Base-by-base conservation (phyloP, 2,888 invertebrate species). In the Drosophila monieri region DNA sequence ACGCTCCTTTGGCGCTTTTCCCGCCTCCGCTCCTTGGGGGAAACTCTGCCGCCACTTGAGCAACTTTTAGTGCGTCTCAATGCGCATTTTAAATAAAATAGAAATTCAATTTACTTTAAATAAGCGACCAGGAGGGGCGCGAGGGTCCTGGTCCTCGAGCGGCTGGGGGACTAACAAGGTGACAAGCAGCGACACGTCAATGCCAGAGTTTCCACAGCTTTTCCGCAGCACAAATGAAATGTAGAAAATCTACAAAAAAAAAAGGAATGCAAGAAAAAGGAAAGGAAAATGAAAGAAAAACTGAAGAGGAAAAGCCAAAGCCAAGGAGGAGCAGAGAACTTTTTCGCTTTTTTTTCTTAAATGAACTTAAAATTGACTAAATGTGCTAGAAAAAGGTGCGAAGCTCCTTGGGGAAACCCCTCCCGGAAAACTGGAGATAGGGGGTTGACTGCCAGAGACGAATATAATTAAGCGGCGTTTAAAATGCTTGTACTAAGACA, bases 51-150 rank as follows among this genome's bases (percentile, higher is more conserved):
- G 80, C 64, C 86, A 80, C 80, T 83, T 88, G 85, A 75, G 75
- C 54, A 85, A 83, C 86, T 83, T 83, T 88, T 83, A 83, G 88
- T 85, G 85, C 88, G 85, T 85, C 86, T 83, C 83, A 83, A 88
- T 83, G 86, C 86, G 88, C 83, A 88, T 85, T 86, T 84, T 76
- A 86, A 88, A 84, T 84, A 88, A 84, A 88, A 88, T 84, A 84
- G 88, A 88, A 88, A 86, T 84, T 84, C 87, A 84, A 84, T 84
- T 88, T 84, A 74, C 81, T 78, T 86, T 74, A 88, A 84, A 88
- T 80, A 85, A 83, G 86, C 80, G 86, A 58, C 59, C 59, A 64
- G 73, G 49, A 52, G 57, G 43, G 44, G 12, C 14, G 35, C 43
- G 35, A 15, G 27, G 41, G 10, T 37, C 8, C 1, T 6, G 14